Percentiles rank a stretch among this genome's conserved stretches.
Conservation (phyloP, 2,113 vertebrate species). For the Dromiciops gliroides region DNA sequence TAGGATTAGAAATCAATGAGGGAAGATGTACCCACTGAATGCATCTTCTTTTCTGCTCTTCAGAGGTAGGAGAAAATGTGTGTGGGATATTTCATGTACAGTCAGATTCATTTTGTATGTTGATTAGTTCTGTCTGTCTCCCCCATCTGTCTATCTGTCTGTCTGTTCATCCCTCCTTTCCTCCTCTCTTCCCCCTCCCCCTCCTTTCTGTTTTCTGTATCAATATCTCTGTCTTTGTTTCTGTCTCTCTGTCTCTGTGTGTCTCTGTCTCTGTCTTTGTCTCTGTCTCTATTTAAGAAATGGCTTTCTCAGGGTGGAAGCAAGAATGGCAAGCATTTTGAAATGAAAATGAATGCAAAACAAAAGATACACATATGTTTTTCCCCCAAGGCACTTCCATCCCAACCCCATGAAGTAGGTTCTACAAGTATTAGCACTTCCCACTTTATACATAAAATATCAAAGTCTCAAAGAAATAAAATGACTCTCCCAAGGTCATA, state of each 20-base stretch:
- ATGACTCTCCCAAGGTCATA: neutral
- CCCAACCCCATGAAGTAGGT: neutral
- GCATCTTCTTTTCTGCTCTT: neutral
- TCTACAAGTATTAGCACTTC: neutral
- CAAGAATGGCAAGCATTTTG: neutral
- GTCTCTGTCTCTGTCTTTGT: too few relatives aligned
- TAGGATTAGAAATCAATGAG: neutral
- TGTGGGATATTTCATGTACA: neutral
- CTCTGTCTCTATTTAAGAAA: neutral
- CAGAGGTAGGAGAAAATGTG: neutral
- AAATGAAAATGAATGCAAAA: neutral
- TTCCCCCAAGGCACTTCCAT: neutral
- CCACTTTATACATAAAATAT: neutral
- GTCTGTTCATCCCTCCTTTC: too few relatives aligned
- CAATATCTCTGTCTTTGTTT: too few relatives aligned
- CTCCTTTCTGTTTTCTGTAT: too few relatives aligned
- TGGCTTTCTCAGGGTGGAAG: neutral
- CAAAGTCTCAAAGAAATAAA: neutral
- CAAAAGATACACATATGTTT: neutral
- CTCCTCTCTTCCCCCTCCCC: rapidly evolving
- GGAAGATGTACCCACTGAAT: neutral
- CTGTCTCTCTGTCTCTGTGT: neutral
- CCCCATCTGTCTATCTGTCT: too few relatives aligned
- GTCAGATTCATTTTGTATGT: neutral
- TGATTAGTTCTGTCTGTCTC: neutral